Evolutionary conservation across 2,888 invertebrate species (phyloP).

Genomic region (Caenorhabditis sinica): DNA sequence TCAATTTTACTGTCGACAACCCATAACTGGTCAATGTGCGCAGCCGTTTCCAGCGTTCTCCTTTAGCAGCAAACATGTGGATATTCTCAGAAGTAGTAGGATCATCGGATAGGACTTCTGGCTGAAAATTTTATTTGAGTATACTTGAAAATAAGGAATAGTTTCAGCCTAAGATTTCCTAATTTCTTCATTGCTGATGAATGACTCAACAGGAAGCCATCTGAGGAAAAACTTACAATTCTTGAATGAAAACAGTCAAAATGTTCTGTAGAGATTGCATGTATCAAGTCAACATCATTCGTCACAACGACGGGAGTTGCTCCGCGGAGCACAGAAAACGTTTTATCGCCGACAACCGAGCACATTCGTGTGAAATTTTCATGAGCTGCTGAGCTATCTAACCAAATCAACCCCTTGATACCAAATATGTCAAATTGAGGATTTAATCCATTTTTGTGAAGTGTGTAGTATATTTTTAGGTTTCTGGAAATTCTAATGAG

Average conservation of each 20-base stretch:
- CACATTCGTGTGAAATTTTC: constrained; percentile 43
- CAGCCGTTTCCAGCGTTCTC: constrained; percentile 86
- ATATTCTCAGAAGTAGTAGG: constrained; percentile 57
- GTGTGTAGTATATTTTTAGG: constrained; percentile 15
- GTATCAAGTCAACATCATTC: constrained; percentile 70
- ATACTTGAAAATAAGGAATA: neutral
- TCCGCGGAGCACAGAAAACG: constrained; percentile 69
- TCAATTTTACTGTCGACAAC: constrained; percentile 69
- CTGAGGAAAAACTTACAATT: constrained; percentile 58
- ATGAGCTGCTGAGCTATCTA: constrained; percentile 44
- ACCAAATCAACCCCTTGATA: constrained; percentile 44
- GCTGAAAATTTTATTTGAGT: no score
- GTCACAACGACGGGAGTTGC: constrained; percentile 66
- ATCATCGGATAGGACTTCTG: constrained; percentile 49
- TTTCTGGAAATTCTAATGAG: constrained; percentile 19
- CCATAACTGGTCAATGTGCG: constrained; percentile 84
- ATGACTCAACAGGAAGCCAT: neutral
- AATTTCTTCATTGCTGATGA: no score
- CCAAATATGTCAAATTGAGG: constrained; percentile 63
- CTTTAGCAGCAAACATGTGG: constrained; percentile 84
- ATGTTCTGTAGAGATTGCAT: constrained; percentile 66
- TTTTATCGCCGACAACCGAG: constrained; percentile 49
- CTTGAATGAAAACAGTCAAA: constrained; percentile 71
- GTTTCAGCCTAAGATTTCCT: no score
- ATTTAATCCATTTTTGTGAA: constrained; percentile 44